Conservation (phyloP, 2,113 vertebrate genomes). For the Etheostoma spectabile region DNA sequence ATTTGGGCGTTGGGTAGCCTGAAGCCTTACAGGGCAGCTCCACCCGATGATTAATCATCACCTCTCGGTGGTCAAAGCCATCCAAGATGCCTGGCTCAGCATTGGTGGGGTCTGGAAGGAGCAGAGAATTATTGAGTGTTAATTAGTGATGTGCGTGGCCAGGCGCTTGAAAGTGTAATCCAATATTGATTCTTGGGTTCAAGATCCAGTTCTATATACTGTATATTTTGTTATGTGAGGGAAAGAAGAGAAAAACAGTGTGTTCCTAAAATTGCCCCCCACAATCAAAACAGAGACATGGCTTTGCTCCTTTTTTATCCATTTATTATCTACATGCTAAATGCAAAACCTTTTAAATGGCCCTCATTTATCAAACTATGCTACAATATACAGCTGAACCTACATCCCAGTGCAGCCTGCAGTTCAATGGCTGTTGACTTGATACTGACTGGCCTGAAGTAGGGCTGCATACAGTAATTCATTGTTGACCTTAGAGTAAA, state of each 20-base stretch:
- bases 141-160: slow-evolving; percentile 63
- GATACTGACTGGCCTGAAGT: neutral
- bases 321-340: neutral
- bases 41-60: slow-evolving; percentile 94
- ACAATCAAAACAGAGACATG: neutral
- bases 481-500: neutral
- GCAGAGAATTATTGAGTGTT: slow-evolving; percentile 58
- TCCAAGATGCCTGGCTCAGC: slow-evolving; percentile 96
- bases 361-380: neutral
- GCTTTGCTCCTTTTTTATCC: neutral
- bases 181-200: slow-evolving; percentile 62
- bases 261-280: neutral
- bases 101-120: slow-evolving; percentile 91
- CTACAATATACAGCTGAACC: neutral
- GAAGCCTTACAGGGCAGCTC: slow-evolving; percentile 98
- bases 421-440: neutral
- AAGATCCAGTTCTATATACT: slow-evolving; percentile 52
- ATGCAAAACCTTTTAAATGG: neutral
- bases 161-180: slow-evolving; percentile 46
- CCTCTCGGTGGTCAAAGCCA: slow-evolving; percentile 95
- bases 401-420: neutral
- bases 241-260: slow-evolving; percentile 23
- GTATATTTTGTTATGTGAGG: slow-evolving; percentile 42
- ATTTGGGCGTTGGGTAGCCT: slow-evolving; percentile 94
- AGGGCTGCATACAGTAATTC: slow-evolving; percentile 10